Conservation (phyloP, 2,113 vertebrate genomes). For the Larimichthys crocea region DNA sequence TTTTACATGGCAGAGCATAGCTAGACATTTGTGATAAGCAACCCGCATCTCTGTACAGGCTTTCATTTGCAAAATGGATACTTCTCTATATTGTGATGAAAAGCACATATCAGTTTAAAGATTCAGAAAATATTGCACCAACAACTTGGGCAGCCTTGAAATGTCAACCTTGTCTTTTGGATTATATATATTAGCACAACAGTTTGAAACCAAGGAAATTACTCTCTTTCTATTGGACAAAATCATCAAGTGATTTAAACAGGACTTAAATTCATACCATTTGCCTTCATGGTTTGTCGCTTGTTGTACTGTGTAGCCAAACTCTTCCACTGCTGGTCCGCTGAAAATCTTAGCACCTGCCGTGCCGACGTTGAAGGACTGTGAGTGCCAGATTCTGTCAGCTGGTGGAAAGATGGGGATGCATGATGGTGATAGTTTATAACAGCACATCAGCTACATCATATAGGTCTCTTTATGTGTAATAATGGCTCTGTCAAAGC, state of each 20-base stretch:
- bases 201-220: neutral
- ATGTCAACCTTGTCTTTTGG: neutral
- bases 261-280: conserved; percentile 81
- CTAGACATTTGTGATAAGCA: neutral
- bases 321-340: conserved; percentile 87
- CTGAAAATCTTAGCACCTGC: conserved; percentile 88
- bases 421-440: neutral
- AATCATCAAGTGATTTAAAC: neutral
- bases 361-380: conserved; percentile 90
- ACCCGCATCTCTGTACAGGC: neutral
- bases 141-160: neutral
- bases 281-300: conserved; percentile 87
- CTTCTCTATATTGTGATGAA: neutral
- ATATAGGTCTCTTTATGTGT: neutral
- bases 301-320: conserved; percentile 92
- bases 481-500: neutral
- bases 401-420: conserved; percentile 46
- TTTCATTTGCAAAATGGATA: conserved; percentile 1
- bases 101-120: neutral
- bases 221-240: neutral
- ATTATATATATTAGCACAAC: neutral
- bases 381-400: conserved; percentile 76
- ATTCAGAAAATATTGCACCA: neutral
- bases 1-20: conserved; percentile 1
- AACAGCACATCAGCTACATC: neutral